Evolutionary conservation across 1,140 invertebrate species (phyloP).

Genomic region (Cyclina sinensis): DNA sequence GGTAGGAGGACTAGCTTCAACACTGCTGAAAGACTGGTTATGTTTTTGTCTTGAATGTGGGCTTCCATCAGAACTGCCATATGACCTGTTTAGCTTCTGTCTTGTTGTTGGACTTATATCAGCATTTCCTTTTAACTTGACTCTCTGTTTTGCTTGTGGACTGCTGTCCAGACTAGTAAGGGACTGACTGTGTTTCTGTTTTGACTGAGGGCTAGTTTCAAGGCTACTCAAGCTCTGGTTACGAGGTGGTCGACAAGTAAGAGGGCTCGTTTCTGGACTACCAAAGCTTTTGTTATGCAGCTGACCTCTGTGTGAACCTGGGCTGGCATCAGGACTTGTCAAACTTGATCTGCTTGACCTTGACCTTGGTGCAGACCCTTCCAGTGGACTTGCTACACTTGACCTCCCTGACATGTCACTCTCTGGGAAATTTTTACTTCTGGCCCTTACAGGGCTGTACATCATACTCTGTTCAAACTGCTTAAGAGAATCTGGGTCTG

Average conservation of each 20-base stretch:
- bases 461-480: constrained; percentile 67
- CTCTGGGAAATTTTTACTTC: constrained; percentile 32
- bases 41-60: constrained; percentile 54
- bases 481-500: constrained; percentile 64
- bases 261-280: constrained; percentile 55
- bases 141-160: constrained; percentile 46
- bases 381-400: constrained; percentile 54
- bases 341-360: constrained; percentile 62
- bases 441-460: constrained; percentile 57
- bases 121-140: constrained; percentile 11
- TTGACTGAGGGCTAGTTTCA: constrained; percentile 58
- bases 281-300: constrained; percentile 41
- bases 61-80: constrained; percentile 50
- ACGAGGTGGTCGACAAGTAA: constrained; percentile 32
- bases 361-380: constrained; percentile 43
- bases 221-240: constrained; percentile 53
- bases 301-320: background rate
- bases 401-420: constrained; percentile 44
- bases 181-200: constrained; percentile 22
- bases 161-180: constrained; percentile 43
- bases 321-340: constrained; percentile 62
- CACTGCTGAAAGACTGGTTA: constrained; percentile 59
- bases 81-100: constrained; percentile 53
- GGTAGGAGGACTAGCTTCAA: constrained; percentile 56
- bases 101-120: constrained; percentile 27